Percentiles rank a stretch among this genome's conserved stretches.
Evolutionary conservation across 1,140 invertebrate genomes (phyloP).

Genomic region (Diuraphis noxia): DNA sequence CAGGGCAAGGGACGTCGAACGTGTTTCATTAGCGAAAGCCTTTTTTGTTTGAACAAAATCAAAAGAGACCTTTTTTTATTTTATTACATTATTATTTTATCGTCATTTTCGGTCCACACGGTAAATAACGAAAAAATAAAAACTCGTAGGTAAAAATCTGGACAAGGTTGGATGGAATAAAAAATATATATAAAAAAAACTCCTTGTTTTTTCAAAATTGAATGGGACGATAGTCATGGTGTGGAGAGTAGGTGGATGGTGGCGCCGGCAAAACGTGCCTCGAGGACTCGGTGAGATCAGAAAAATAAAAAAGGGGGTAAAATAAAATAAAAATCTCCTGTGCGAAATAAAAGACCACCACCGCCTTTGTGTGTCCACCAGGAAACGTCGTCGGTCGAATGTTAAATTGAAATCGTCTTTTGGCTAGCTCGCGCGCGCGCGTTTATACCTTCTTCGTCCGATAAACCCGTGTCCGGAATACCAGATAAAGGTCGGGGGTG

Average conservation of each 20-base stretch:
- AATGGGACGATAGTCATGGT: background rate
- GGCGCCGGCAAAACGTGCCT: slow-evolving; percentile 18
- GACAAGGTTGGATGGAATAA: slow-evolving; percentile 1
- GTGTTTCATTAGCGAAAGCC: slow-evolving; percentile 44
- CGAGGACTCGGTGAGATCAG: slow-evolving; percentile 22
- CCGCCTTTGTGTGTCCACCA: slow-evolving; percentile 51
- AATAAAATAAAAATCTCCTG: slow-evolving; percentile 29
- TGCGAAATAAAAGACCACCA: slow-evolving; percentile 27
- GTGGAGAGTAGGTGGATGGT: background rate
- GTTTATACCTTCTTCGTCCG: slow-evolving; percentile 3
- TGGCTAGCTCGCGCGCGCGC: background rate
- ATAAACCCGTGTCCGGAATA: slow-evolving; percentile 51
- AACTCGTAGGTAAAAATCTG: slow-evolving; percentile 47
- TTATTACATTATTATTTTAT: slow-evolving; percentile 51
- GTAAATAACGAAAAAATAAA: slow-evolving; percentile 38
- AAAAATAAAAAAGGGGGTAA: slow-evolving; percentile 22
- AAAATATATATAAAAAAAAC: slow-evolving; percentile 19
- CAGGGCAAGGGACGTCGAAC: background rate
- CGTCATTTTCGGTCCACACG: slow-evolving; percentile 27
- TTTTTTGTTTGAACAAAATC: slow-evolving; percentile 51
- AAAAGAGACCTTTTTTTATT: slow-evolving; percentile 44
- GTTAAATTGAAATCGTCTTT: slow-evolving; percentile 53
- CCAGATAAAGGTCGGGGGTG: slow-evolving; percentile 35
- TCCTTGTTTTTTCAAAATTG: slow-evolving; percentile 48
- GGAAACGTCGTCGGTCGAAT: slow-evolving; percentile 54